phyloP scores from a whole-genome alignment of 2,797 vertebrate genomes.

The Anolis apletophallus region DNA sequence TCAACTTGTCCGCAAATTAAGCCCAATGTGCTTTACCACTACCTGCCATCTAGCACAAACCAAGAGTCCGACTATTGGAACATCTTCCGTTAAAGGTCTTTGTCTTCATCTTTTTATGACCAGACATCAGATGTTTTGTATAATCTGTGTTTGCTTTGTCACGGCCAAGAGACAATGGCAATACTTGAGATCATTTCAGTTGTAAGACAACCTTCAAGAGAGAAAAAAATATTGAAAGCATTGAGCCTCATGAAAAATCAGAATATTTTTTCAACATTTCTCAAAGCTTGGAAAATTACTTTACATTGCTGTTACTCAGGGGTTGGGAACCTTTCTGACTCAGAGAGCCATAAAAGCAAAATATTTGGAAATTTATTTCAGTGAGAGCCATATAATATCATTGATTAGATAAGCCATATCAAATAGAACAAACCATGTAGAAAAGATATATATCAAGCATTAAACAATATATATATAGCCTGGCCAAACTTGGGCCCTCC shows the following conservation, averaged over 20 bases:
- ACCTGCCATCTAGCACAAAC: not conserved
- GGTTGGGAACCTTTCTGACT: no score
- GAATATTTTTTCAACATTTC: not conserved
- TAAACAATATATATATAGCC: no score
- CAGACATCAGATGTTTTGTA: constrained; percentile 25
- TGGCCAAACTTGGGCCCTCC: no score
- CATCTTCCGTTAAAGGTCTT: constrained; percentile 29
- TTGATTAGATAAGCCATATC: no score
- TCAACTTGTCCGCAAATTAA: constrained; percentile 13
- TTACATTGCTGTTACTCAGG: no score
- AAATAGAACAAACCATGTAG: no score
- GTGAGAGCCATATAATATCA: no score
- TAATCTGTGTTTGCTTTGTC: not conserved
- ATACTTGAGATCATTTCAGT: constrained; percentile 81
- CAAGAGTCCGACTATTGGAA: constrained; percentile 9
- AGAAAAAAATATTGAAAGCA: constrained; percentile 1
- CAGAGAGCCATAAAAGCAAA: no score
- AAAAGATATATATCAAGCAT: no score
- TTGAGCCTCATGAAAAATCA: not conserved
- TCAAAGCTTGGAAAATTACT: not conserved
- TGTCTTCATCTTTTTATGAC: not conserved
- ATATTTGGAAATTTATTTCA: no score
- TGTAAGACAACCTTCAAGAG: constrained; percentile 86
- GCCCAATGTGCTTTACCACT: constrained; percentile 13
- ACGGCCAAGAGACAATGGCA: not conserved